Evolutionary conservation across 2,797 vertebrate genomes (phyloP).

Genomic region (Halcyon chelicuti): DNA sequence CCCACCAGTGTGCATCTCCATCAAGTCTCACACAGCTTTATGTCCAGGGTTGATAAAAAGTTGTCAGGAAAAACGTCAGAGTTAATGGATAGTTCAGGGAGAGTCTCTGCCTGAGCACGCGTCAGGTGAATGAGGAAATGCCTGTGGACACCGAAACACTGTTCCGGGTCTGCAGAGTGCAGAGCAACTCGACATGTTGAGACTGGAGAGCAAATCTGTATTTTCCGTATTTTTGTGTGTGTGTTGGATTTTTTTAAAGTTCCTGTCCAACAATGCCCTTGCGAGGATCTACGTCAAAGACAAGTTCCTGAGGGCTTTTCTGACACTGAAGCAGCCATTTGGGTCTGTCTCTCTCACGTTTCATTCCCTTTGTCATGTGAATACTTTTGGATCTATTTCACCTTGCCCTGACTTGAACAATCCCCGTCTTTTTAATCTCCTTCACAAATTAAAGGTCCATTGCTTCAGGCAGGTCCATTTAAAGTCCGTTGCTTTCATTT

Average conservation of each 20-base stretch:
- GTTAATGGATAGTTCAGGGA: not conserved
- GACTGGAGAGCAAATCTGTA: not conserved
- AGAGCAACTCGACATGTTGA: not conserved
- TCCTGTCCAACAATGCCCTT: not conserved
- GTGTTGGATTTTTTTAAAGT: not conserved
- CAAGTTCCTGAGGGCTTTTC: not conserved
- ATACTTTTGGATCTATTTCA: not conserved
- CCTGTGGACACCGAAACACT: not conserved
- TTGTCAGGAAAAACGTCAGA: not conserved
- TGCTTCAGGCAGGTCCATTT: not conserved
- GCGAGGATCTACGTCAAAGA: not conserved
- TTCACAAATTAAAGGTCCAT: not conserved
- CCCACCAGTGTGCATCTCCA: not conserved
- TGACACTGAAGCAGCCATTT: not conserved
- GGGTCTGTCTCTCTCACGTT: not conserved
- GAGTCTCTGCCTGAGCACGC: not conserved
- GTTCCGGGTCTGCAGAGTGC: not conserved
- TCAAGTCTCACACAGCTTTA: not conserved
- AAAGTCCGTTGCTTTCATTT: not conserved
- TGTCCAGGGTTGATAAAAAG: not conserved
- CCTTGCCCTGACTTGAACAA: not conserved
- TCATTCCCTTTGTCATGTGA: slow-evolving; percentile 7
- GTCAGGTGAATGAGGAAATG: not conserved
- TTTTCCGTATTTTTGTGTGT: not conserved
- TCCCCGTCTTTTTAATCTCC: not conserved